phyloP scores from a whole-genome alignment of 1,140 invertebrate genomes.

The Caenorhabditis briggsae region DNA sequence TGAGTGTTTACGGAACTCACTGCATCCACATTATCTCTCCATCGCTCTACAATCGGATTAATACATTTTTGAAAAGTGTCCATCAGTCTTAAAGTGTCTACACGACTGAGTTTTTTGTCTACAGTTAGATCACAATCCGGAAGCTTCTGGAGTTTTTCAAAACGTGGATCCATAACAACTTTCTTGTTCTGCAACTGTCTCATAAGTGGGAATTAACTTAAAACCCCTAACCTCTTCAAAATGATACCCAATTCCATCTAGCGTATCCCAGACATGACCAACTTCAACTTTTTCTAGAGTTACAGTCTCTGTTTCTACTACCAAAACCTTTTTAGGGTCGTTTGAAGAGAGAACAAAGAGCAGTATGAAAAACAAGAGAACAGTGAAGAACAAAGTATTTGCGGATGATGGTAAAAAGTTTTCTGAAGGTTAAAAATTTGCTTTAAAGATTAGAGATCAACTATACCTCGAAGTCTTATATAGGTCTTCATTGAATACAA shows the following conservation, averaged over 20 bases:
- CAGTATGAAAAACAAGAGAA: no score
- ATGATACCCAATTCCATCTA: conserved; percentile 8
- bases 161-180: background rate
- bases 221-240: background rate
- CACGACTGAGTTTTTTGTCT: background rate
- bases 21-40: background rate
- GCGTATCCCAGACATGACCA: background rate
- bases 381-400: no score
- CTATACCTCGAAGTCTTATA: no score
- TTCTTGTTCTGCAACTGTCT: conserved; percentile 3
- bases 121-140: background rate
- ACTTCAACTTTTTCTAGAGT: no score
- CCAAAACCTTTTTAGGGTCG: no score
- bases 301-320: no score
- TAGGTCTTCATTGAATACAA: no score
- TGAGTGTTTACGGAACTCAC: background rate
- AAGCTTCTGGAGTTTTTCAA: background rate
- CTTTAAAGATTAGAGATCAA: no score
- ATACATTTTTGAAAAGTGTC: conserved; percentile 34
- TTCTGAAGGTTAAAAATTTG: no score
- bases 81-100: conserved; percentile 16
- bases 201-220: background rate
- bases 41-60: conserved; percentile 1
- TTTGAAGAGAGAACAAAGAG: no score
- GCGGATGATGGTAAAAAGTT: no score